A percentile compares a stretch with the other conserved stretches of the same genome.
Conservation (phyloP, 2,113 vertebrate genomes). For the Heliornis fulica region DNA sequence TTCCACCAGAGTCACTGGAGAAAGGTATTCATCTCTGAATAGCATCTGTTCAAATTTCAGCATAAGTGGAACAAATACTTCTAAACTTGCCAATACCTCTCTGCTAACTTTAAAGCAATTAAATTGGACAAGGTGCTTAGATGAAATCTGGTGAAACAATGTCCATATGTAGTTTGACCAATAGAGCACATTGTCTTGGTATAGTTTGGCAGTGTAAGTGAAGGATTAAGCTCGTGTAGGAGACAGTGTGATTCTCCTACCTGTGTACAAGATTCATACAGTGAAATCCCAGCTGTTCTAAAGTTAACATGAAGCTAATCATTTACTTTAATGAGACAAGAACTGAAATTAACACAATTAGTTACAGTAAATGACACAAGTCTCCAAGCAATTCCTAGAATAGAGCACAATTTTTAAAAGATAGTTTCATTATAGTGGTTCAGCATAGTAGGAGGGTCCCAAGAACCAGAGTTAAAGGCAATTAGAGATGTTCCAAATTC, state of each 20-base stretch:
- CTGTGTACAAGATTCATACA: neutral
- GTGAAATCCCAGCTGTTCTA: neutral
- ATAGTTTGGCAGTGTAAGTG: fast-evolving
- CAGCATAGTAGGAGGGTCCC: neutral
- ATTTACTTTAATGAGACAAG: neutral
- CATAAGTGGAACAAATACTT: neutral
- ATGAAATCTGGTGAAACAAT: neutral
- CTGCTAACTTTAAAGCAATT: neutral
- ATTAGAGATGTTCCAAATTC: neutral
- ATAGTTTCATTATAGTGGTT: neutral
- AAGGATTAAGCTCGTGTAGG: neutral
- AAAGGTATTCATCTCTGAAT: neutral
- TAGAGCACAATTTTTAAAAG: neutral
- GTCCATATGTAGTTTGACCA: neutral
- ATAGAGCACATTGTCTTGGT: neutral
- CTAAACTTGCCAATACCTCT: neutral
- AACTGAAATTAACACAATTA: neutral
- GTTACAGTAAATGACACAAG: neutral
- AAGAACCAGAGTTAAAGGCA: neutral
- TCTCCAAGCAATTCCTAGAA: neutral
- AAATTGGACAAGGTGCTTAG: neutral
- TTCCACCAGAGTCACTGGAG: neutral
- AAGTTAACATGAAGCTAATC: neutral
- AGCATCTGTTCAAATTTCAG: neutral
- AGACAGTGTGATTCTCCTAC: neutral